Evolutionary conservation across 2,797 vertebrate species (phyloP), one percentile per base, ranked within the genome.

Genomic region (Platalea minor): DNA sequence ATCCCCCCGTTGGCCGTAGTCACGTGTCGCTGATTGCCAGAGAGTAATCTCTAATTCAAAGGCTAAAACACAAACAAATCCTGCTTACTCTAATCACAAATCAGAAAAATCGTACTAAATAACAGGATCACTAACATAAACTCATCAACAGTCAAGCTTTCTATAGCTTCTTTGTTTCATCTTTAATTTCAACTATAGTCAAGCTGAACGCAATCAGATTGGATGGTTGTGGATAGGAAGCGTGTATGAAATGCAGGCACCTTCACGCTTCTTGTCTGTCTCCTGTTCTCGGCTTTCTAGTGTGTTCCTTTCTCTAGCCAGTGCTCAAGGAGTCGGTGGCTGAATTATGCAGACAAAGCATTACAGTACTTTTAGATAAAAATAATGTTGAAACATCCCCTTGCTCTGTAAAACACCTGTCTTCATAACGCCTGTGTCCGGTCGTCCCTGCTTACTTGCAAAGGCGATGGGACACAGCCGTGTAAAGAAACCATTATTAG

Each of bases 371-470:
- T 41, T 13, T 37, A 7, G 8, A 10, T 43, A 51, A 56, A 63
- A 43, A 31, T 50, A 50, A 26, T 1, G 0, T 0, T 65, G 77
- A 50, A 77, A 46, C 29, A 26, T 2, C 2, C 19, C 5, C 11
- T 37, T 35, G 18, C 25, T 72, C 10, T 68, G 20, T 31, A 28
- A 33, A 83, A 51, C 16, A 17, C 9, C 8, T 4, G 8, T 43
- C 35, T 68, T 10, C 14, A 0, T 31, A 20, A 14, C 1, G 18
- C 19, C 68, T 0, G 0, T 5, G 13, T 10, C 28, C 21, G 0
- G 5, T 4, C 76, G n/a, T 13, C 43, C 17, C 13, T 15, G 0
- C 26, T 5, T 29, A 13, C 21, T 13, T 46, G n/a, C 17, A 45
- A 57, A 79, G 68, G 57, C 5, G 4, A 11, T 7, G 41, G 41